These are phyloP conservation scores for Trichechus manatus DNA, from an alignment of 2,113 vertebrate species.

Conservation along the genomic window DNA sequence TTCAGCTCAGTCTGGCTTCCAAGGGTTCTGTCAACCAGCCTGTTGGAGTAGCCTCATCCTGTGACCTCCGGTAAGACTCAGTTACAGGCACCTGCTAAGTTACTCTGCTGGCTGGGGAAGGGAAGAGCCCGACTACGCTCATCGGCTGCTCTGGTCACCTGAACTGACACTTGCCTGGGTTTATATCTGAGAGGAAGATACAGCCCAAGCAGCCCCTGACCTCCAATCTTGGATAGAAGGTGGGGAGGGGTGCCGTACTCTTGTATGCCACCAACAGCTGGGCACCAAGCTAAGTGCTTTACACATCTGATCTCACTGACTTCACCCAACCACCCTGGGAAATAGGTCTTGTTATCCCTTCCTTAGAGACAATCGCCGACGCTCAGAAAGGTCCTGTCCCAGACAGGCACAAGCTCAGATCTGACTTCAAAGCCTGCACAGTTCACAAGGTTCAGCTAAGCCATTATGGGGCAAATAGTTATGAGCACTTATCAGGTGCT, in stretches of 20 bases:
- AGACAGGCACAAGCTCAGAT: conserved; percentile 1
- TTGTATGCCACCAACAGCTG: neutral
- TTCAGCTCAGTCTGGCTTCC: conserved; percentile 9
- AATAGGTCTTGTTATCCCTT: conserved; percentile 14
- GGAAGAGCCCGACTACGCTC: neutral
- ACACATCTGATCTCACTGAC: neutral
- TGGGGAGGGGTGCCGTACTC: neutral
- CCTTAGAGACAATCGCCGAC: neutral
- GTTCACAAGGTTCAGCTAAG: conserved; percentile 52
- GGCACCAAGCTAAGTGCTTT: neutral
- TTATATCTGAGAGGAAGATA: neutral
- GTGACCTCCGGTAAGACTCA: neutral
- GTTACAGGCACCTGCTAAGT: neutral
- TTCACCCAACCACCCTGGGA: neutral
- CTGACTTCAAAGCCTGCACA: conserved; percentile 41
- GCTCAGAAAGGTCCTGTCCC: neutral
- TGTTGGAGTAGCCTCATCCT: neutral
- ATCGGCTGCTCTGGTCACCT: neutral
- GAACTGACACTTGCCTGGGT: neutral
- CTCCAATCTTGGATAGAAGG: neutral
- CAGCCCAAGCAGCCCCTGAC: neutral
- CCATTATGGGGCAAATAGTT: neutral
- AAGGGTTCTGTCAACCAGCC: neutral
- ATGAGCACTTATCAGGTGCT: neutral
- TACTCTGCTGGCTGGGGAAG: neutral